These are phyloP conservation scores for Montipora cactus DNA, from an alignment of 64 coral and sea anemone species.

Conservation along the genomic window DNA sequence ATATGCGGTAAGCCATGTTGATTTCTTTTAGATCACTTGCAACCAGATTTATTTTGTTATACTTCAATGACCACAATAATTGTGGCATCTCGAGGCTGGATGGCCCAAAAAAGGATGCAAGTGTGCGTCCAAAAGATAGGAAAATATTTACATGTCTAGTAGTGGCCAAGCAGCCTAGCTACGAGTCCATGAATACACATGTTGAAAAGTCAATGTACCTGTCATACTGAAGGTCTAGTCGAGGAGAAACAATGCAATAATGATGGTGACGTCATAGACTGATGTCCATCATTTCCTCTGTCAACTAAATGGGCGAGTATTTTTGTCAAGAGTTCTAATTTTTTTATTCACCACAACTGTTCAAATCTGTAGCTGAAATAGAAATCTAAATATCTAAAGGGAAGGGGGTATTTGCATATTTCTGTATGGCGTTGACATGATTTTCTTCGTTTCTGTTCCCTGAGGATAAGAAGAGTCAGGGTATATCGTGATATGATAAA, in stretches of 20 bases:
- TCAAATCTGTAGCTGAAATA: no score
- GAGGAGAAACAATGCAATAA: not conserved
- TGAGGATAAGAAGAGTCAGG: slow-evolving; percentile 30
- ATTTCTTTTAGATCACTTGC: not conserved
- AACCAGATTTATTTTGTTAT: not conserved
- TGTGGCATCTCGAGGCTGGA: not conserved
- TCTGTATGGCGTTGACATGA: not conserved
- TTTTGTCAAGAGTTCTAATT: no score
- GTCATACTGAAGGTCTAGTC: not conserved
- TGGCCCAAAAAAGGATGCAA: not conserved
- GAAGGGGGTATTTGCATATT: not conserved
- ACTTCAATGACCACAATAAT: not conserved
- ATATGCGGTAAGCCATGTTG: not conserved
- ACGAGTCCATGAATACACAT: not conserved
- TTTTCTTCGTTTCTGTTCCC: not conserved
- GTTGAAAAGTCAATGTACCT: not conserved
- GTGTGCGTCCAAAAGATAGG: not conserved
- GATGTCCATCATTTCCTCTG: no score
- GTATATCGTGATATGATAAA: slow-evolving; percentile 29
- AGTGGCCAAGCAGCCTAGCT: not conserved
- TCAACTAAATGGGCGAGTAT: no score
- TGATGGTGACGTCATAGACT: not conserved
- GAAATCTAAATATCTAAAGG: not conserved
- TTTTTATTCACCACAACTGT: no score
- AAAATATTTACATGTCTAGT: not conserved